Evolutionary conservation across 2,797 vertebrate genomes (phyloP), one percentile per base, ranked within the genome.

Genomic region (Megalops cyprinoides): DNA sequence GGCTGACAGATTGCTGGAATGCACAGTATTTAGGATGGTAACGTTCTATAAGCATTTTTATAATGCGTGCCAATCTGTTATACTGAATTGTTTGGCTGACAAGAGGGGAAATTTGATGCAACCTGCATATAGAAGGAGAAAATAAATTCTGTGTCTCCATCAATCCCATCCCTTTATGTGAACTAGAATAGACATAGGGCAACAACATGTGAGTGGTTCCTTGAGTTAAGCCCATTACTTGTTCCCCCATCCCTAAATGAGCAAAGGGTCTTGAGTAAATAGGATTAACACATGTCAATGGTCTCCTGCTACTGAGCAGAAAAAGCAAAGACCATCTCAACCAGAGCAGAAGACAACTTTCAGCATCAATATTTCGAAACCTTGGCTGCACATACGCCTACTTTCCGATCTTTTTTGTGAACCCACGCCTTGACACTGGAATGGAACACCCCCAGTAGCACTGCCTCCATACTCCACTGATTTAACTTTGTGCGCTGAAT

Each of bases 381-480:
- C 79, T 67, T 48, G 37, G 46, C 56, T 39, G 48, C 60, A 53
- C 58, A 67, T 49, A 74, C n/a, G 7, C 74, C 79, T 62, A 76
- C 79, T 4, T 48, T 15, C 31, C 10, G 34, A 67, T 82, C 69
- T 65, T 82, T 15, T 73, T 58, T 48, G 44, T 82, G 76, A 82
- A 82, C 51, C 81, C 77, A 73, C 76, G 31, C 71, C 67, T 46
- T 42, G 55, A 74, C 74, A 49, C 67, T 60, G 76, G 55, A 76
- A 55, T 76, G 74, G 74, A 76, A 74, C 76, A 78, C 80, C 74
- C 49, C 76, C 76, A 28, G 31, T 60, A 78, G 67, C 51, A 49
- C 76, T 78, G 76, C 81, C 49, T 78, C 51, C 51, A 67, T 78
- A 67, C 78, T 78, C 62, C 74, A 81, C 60, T 78, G 81, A 58